Evolutionary conservation across 2,797 vertebrate genomes (phyloP).

Genomic region (Telmatherina bonti): DNA sequence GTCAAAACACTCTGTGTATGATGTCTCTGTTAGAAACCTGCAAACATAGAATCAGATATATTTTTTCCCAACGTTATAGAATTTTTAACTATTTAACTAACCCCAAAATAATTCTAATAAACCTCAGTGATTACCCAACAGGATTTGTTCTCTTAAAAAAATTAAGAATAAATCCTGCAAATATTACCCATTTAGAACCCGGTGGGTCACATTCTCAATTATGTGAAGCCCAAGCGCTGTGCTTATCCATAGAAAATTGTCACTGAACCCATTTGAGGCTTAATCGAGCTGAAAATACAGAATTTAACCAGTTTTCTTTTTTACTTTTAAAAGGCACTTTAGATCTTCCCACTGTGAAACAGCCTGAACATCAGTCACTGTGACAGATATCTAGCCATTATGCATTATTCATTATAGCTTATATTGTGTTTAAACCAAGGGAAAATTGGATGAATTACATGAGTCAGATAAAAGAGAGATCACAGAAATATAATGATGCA

Average conservation of each 20-base stretch:
- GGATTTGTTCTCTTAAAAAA: not conserved
- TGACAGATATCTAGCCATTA: constrained; percentile 50
- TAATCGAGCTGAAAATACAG: constrained; percentile 78
- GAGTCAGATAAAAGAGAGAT: constrained; percentile 22
- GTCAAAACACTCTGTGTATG: not conserved
- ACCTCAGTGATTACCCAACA: not conserved
- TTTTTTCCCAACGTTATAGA: not conserved
- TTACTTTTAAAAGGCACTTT: constrained; percentile 1
- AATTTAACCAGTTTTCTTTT: constrained; percentile 43
- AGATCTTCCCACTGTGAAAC: constrained; percentile 17
- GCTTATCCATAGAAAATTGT: constrained; percentile 43
- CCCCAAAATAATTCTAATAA: not conserved
- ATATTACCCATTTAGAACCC: not conserved
- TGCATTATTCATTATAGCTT: constrained; percentile 18
- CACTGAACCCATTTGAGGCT: constrained; percentile 52
- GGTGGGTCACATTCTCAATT: constrained; percentile 16
- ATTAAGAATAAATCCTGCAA: not conserved
- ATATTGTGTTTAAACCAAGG: constrained; percentile 22
- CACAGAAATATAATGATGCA: not conserved
- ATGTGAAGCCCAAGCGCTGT: constrained; percentile 16
- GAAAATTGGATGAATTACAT: constrained; percentile 20
- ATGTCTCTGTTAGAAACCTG: not conserved
- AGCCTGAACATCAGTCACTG: constrained; percentile 14
- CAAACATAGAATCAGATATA: not conserved
- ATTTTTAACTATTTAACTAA: not conserved